These are phyloP conservation scores for Megaceryle torquata DNA, from an alignment of 2,113 vertebrate genomes.

Conservation along the genomic window DNA sequence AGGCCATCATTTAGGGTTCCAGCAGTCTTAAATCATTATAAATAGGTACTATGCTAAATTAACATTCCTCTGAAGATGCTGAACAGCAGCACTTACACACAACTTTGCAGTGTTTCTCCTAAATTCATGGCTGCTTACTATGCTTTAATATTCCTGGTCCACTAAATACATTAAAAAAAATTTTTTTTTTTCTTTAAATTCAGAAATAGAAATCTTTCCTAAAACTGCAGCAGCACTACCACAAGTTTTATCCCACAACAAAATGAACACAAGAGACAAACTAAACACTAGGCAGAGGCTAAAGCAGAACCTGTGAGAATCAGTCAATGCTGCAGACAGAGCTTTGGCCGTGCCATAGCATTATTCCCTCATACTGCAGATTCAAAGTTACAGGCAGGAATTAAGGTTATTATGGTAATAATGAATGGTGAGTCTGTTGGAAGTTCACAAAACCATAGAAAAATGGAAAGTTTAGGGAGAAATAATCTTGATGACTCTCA, in stretches of 20 bases:
- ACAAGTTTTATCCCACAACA: background rate
- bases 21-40: background rate
- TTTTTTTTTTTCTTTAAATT: background rate
- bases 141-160: background rate
- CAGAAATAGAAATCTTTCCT: background rate
- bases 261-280: background rate
- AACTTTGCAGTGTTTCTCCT: rapidly evolving
- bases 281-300: background rate
- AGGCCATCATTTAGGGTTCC: background rate
- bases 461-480: background rate
- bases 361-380: background rate
- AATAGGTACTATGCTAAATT: background rate
- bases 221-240: background rate
- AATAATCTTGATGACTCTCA: background rate
- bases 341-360: background rate
- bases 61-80: background rate
- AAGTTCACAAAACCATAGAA: background rate
- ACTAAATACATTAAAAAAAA: background rate
- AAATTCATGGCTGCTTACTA: background rate
- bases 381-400: background rate
- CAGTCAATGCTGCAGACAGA: background rate
- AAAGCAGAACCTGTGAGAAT: background rate
- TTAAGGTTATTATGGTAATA: background rate
- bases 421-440: background rate
- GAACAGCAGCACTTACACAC: background rate